Conservation (phyloP, 2,888 invertebrate species). For the Agrypnus murinus region DNA sequence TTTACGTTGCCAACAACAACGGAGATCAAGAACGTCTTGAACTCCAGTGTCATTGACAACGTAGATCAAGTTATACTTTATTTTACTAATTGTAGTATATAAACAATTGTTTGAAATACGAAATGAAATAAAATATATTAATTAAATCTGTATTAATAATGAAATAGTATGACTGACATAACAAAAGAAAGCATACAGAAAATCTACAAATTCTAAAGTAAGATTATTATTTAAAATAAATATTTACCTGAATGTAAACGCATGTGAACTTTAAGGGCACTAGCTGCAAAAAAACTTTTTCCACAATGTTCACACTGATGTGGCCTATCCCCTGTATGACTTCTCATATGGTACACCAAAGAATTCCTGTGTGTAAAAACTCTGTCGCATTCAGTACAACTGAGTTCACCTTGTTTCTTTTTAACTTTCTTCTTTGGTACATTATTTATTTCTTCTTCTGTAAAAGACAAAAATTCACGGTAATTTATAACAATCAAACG, state of each 20-base stretch:
- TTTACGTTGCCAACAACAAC: no score
- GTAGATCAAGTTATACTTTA: no score
- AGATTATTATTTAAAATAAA: no score
- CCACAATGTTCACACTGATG: constrained; percentile 87
- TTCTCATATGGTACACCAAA: constrained; percentile 86
- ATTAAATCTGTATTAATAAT: no score
- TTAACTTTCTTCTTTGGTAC: constrained; percentile 63
- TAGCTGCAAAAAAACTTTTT: constrained; percentile 87
- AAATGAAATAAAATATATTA: no score
- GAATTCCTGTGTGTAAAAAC: constrained; percentile 89
- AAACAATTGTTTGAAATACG: no score
- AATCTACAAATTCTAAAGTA: no score
- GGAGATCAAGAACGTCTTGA: no score
- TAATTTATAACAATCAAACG: background rate
- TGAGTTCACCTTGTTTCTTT: constrained; percentile 70
- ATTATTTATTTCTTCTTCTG: constrained; percentile 20
- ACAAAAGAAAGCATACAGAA: background rate
- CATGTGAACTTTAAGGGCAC: constrained; percentile 88
- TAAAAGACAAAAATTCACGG: background rate
- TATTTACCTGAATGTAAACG: constrained; percentile 82
- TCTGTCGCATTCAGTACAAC: constrained; percentile 81
- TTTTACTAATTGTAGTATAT: no score
- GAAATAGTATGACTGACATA: background rate
- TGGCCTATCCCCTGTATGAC: constrained; percentile 85
- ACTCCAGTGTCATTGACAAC: no score